Evolutionary conservation across 2,113 vertebrate genomes (phyloP), one percentile per base, ranked within the genome.

Genomic region (Amphiprion ocellaris): DNA sequence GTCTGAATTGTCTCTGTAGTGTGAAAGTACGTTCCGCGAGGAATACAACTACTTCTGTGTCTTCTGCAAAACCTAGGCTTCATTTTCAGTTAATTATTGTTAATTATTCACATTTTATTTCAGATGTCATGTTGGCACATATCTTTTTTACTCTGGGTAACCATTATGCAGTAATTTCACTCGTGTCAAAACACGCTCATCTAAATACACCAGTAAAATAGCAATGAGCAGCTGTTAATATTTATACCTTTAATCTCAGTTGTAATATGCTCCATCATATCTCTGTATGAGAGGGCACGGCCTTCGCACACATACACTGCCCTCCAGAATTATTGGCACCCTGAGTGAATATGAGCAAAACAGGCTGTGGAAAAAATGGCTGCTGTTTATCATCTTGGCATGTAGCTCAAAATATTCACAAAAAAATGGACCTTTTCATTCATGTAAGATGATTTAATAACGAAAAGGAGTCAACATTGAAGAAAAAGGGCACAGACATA

Each of bases 171-270:
- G 77, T 77, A 66, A 83, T 83, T 83, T 72, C 59, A 52, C 59
- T 24, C 23, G 0, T 46, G 79, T 87, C 83, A 84, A 90, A 92
- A 89, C 70, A 81, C 41, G 62, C 75, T 79, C 55, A 70, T 82
- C 81, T 77, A 49, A 69, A 75, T 56, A 60, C 73, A 68, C 47
- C 63, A 65, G 74, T 60, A 66, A 87, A 65, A 85, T 67, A 88
- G 61, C 87, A 87, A 89, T 79, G 70, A 85, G 87, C 62, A 65
- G 79, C 54, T 81, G 70, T 80, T 85, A 78, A 87, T 87, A 92
- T 92, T 88, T 85, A 90, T 86, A 87, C 52, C 64, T 88, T 87
- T 87, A 87, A 88, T 88, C 58, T 87, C 37, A 53, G 5, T 49
- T 68, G 68, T 83, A 78, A 89, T 90, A 83, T 80, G 74, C 39